These are phyloP conservation scores for Pandemis heparana DNA, from an alignment of 2,888 invertebrate species.

Conservation along the genomic window DNA sequence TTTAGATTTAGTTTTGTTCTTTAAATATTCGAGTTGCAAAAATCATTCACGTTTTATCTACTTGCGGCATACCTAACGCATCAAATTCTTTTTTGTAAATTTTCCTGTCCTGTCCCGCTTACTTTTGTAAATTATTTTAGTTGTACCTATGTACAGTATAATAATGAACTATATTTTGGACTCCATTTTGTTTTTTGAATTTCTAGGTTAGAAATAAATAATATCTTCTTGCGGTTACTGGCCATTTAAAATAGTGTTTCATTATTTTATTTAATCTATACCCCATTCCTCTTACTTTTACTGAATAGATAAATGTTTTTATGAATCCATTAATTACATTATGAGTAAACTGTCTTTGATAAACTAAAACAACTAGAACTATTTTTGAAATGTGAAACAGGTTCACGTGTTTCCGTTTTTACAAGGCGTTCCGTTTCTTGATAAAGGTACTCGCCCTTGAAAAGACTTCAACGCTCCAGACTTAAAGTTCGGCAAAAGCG, in stretches of 20 bases:
- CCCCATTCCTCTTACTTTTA: too few relatives aligned
- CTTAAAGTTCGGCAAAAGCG: conserved; percentile 55
- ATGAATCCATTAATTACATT: not conserved
- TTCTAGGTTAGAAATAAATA: too few relatives aligned
- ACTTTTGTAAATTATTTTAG: too few relatives aligned
- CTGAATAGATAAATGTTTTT: not conserved
- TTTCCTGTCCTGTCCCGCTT: too few relatives aligned
- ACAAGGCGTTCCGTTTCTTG: not conserved
- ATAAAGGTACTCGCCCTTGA: conserved; percentile 73
- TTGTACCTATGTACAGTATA: too few relatives aligned
- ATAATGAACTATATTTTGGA: too few relatives aligned
- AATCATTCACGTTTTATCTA: not conserved
- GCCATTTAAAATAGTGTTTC: too few relatives aligned
- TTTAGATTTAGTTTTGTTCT: not conserved
- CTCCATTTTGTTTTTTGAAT: too few relatives aligned
- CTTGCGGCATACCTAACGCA: not conserved
- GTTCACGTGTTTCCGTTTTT: not conserved
- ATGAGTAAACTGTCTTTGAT: not conserved
- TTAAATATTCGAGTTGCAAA: not conserved
- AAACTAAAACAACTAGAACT: not conserved
- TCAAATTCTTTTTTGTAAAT: too few relatives aligned
- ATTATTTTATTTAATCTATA: too few relatives aligned
- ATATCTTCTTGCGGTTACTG: too few relatives aligned
- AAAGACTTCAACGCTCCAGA: conserved; percentile 81
- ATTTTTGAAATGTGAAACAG: not conserved